Evolutionary conservation across 2,888 invertebrate genomes (phyloP).

Genomic region (Trissolcus brochymenae): DNA sequence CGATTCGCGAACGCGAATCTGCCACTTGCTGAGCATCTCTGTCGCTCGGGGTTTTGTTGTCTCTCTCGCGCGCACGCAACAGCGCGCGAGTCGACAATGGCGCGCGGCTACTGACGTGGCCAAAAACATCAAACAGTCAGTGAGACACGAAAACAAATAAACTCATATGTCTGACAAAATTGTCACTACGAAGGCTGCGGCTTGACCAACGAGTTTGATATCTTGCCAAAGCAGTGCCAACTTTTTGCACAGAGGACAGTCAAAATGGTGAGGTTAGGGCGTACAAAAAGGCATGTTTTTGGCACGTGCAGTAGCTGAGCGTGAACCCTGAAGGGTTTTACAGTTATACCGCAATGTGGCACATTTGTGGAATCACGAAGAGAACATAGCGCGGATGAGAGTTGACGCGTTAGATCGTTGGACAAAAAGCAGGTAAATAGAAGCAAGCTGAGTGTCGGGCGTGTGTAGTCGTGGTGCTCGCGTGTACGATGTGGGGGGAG

Average conservation of each 20-base stretch:
- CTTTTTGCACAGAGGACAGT: no score
- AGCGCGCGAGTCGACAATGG: constrained; percentile 68
- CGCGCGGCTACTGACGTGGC: constrained; percentile 71
- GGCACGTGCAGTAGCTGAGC: constrained; percentile 73
- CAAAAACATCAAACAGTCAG: constrained; percentile 70
- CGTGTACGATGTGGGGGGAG: neutral
- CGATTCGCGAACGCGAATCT: neutral
- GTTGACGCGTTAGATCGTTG: constrained; percentile 32
- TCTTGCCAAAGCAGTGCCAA: no score
- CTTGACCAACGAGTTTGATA: no score
- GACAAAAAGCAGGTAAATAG: neutral
- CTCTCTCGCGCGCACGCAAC: constrained; percentile 63
- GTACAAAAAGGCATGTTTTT: constrained; percentile 73
- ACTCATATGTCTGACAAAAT: neutral
- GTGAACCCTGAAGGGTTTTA: constrained; percentile 77
- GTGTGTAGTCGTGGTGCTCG: neutral
- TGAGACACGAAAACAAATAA: constrained; percentile 50
- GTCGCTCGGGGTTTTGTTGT: neutral
- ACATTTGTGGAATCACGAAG: constrained; percentile 75
- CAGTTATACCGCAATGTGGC: constrained; percentile 77
- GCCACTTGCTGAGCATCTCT: neutral
- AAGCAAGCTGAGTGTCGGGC: constrained; percentile 1
- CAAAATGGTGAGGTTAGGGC: constrained; percentile 11
- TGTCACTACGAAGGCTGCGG: neutral
- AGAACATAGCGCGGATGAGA: constrained; percentile 68